phyloP scores from a whole-genome alignment of 2,888 invertebrate species.

The Polia nebulosa region DNA sequence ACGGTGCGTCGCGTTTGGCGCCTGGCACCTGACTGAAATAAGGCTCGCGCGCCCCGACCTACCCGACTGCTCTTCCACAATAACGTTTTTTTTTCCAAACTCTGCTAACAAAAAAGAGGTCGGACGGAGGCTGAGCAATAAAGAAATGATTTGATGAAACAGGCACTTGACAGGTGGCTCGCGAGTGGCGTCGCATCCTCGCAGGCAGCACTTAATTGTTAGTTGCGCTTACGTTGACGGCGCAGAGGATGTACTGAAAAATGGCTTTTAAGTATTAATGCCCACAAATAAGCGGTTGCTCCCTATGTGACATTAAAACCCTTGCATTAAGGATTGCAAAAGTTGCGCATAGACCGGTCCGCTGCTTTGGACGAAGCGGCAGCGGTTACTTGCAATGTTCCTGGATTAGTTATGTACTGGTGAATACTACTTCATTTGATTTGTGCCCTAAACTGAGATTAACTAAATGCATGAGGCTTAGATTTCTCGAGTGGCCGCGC shows the following conservation, averaged over 20 bases:
- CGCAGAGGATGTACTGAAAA: constrained; percentile 85
- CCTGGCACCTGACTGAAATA: constrained; percentile 88
- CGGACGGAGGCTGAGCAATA: constrained; percentile 86
- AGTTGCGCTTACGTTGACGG: constrained; percentile 82
- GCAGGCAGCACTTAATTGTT: constrained; percentile 85
- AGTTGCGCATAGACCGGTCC: constrained; percentile 73
- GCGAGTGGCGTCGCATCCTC: constrained; percentile 79
- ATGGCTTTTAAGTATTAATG: constrained; percentile 87
- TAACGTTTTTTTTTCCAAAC: constrained; percentile 87
- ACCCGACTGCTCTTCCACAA: constrained; percentile 86
- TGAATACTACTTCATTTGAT: constrained; percentile 38
- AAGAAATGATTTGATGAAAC: constrained; percentile 91
- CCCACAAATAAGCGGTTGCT: constrained; percentile 86
- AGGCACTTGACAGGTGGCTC: constrained; percentile 89
- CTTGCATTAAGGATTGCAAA: constrained; percentile 76
- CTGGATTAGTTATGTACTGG: constrained; percentile 12
- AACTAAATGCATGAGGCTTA: constrained; percentile 73
- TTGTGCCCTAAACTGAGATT: constrained; percentile 63
- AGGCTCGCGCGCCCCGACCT: constrained; percentile 89
- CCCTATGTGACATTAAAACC: constrained; percentile 82
- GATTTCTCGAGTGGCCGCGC: constrained; percentile 81
- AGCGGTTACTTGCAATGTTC: constrained; percentile 13
- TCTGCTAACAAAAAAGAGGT: constrained; percentile 86
- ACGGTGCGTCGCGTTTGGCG: constrained; percentile 86
- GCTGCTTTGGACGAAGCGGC: constrained; percentile 34